Evolutionary conservation across 1,140 invertebrate species (phyloP), one percentile per base, ranked within the genome.

Genomic region (Drosophila tropicalis): DNA sequence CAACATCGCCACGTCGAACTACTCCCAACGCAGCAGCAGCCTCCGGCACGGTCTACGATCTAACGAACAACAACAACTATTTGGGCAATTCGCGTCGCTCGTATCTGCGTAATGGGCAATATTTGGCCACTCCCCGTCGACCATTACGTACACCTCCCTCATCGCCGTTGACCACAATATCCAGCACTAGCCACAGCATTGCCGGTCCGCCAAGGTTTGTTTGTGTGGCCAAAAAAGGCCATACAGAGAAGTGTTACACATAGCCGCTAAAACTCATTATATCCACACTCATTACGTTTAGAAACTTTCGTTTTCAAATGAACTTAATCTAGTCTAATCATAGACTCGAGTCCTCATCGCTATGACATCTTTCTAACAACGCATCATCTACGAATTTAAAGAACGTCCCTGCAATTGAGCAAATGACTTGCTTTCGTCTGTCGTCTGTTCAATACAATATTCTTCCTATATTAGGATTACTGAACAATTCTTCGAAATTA

Each of bases 201-300:
- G 68, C 79, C 58, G 74, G 73, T 61, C 62, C 91, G 64, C 77
- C 79, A 92, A 92, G 91, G 91, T 92, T 92, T 92, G 91, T 92
- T 86, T 44, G 65, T 55, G 63, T 61, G 57, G 58, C 68, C 25
- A 40, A 13, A 15, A 29, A 13, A 13, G 3, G 3, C 13, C 12
- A 19, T 12, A 51, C 19, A 51, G 44, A 51, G 17, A 51, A 51
- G 15, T 19, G 7, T 19, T 47, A 19, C 3, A 19, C 17, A 12
- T 39, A 39, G 34, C 34, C 34, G 3, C 29, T 0, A 6, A 5
- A 29, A 29, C 34, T 36, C 34, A 36, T 36, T 36, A 36, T 36
- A 1, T 5, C 29, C 29, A 29, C 12, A 51, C 3, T 51, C 44
- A 51, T 51, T 47, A 19, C 5, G 44, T 19, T 17, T 34, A 34